Base-by-base conservation (phyloP, 2,797 vertebrate genomes). In the Aselliscus stoliczkanus region DNA sequence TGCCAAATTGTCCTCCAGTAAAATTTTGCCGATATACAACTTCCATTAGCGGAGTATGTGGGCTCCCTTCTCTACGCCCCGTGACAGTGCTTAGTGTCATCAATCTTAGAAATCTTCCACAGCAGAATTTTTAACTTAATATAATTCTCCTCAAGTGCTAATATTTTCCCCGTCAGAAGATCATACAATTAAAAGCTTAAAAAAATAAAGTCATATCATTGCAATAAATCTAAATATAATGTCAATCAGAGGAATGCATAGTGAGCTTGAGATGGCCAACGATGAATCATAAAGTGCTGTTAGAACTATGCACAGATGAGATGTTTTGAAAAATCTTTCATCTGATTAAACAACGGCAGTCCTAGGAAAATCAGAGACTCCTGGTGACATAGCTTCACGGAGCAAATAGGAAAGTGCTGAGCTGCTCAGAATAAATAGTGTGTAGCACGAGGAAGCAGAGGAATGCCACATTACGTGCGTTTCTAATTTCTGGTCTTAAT, bases 161-260 rank as follows among this genome's bases (percentile, higher is more conserved):
- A 64, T 77, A 65, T 94, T 87, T 95, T 87, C 27, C 54, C n/a
- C 29, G 77, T 85, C 60, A 77, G 62, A 81, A 73, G 82, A 76
- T 88, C 67, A 93, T 73, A 31, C 18, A 93, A 85, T 94, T 76
- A 90, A 90, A 94, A 90, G 37, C 75, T 4, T 37, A 77, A 69
- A 69, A 76, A 65, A 81, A 54, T 62, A 62, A 86, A 72, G 39
- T 67, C 60, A 80, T 50, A 29, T 73, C 58, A 17, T n/a, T 52
- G 44, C 58, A 56, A 90, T 91, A 88, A 64, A 62, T 93, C 62
- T 82, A 50, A 93, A 80, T 79, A 39, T 27, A 31, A 85, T 34
- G 52, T 95, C 92, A 84, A 25, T 64, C 79, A 77, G 23, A 88
- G 20, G 13, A 21, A 79, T 4, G 18, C 12, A 34, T 50, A 93